Base-by-base conservation (phyloP, 2,888 invertebrate species). In the Xanthorhoe spadicearia region DNA sequence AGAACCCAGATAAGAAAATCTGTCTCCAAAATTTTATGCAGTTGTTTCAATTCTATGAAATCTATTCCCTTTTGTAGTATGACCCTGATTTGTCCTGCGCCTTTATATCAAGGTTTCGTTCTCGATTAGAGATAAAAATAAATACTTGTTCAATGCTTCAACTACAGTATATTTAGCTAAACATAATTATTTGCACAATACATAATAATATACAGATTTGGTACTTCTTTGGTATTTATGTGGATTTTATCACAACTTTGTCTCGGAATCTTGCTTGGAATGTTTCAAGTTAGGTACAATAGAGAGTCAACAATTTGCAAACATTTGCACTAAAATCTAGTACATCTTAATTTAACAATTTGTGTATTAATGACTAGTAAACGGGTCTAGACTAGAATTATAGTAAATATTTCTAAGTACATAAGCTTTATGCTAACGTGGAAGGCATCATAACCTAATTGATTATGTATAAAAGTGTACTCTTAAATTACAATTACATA, bases 401-500 rank as follows among this genome's bases (percentile, higher is more conserved):
- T 74, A 70, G 74, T 57, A n/a, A 43, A 51, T 50, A 32, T 74
- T 74, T 74, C 13, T 61, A 61, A 55, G 70, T 79, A 78, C 71
- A 78, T 72, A 73, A 75, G 70, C 76, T 74, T 61, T 77, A 80
- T 73, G 70, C 74, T 80, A 79, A 74, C 62, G 71, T 83, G 82
- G 84, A 83, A 86, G 84, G 84, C 85, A 79, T 84, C 78, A 70
- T 79, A 77, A 70, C 76, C 66, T 68, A 72, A 73, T 76, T 81
- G 81, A 83, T 81, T 81, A 83, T 81, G 79, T 87, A 86, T 82
- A 85, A 84, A 85, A 85, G 79, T 81, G 77, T 84, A 83, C 80
- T 79, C 85, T 86, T 86, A 85, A 72, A 76, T 77, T 74, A 78
- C 64, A 77, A 75, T 78, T 95, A 97, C 94, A 95, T 95, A 89